Percentiles rank a stretch among this genome's conserved stretches.
Conservation (phyloP, 1,140 invertebrate species). For the Diplogasteroides magnus region DNA sequence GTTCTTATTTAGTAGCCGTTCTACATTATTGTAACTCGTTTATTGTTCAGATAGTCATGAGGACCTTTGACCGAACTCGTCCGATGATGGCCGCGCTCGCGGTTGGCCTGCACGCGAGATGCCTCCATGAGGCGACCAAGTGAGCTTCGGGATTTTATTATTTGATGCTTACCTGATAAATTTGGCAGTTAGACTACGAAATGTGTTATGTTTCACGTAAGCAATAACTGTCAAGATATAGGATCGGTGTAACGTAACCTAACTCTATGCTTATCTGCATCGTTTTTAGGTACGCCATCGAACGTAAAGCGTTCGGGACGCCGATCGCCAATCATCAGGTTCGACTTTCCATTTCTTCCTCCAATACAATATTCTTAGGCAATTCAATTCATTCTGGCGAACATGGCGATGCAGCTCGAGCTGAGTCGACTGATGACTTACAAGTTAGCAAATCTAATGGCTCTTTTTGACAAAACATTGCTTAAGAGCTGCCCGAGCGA, state of each 20-base stretch:
- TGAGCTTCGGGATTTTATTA: too few species aligned
- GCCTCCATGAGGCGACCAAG: slow-evolving; percentile 73
- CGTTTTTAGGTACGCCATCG: slow-evolving; percentile 78
- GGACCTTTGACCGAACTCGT: slow-evolving; percentile 83
- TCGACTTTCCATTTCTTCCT: too few species aligned
- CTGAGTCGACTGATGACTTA: slow-evolving; percentile 75
- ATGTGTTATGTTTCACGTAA: neutral
- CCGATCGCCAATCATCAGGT: too few species aligned
- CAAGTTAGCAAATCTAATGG: slow-evolving; percentile 49
- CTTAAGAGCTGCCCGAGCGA: slow-evolving; percentile 76
- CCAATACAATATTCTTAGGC: too few species aligned
- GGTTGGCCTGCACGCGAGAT: slow-evolving; percentile 79
- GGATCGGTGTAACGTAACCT: slow-evolving; percentile 64
- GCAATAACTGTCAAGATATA: neutral
- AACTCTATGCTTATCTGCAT: too few species aligned
- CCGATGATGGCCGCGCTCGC: slow-evolving; percentile 73
- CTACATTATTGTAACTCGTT: too few species aligned
- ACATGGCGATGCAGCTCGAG: slow-evolving; percentile 83
- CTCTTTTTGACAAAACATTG: neutral
- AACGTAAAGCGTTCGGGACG: slow-evolving; percentile 84
- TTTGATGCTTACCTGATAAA: too few species aligned
- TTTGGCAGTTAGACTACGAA: too few species aligned
- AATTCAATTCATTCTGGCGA: slow-evolving; percentile 85
- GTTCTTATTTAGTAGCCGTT: too few species aligned
- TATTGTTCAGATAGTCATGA: slow-evolving; percentile 91